A percentile compares a stretch with the other conserved stretches of the same genome.
Conservation (phyloP, 2,888 invertebrate species). For the Chrysolina americana region DNA sequence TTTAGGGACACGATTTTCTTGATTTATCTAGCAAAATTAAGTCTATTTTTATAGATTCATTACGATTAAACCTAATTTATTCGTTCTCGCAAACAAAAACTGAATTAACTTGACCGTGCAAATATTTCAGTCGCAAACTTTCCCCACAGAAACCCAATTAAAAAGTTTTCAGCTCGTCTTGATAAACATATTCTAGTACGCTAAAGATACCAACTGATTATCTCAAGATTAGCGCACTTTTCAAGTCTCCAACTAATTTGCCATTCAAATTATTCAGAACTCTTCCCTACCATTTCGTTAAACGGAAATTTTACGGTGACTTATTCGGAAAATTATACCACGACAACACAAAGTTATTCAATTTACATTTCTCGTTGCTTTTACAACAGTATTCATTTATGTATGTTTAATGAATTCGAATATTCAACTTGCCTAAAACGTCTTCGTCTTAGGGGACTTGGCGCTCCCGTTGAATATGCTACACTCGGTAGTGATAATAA, state of each 20-base stretch:
- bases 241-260: constrained; percentile 1
- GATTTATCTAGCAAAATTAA: too few relatives aligned
- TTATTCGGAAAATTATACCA: not conserved
- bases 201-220: constrained; percentile 1
- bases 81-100: not conserved
- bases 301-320: not conserved
- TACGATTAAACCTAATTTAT: not conserved
- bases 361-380: not conserved
- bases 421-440: too few relatives aligned
- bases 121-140: not conserved
- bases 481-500: too few relatives aligned
- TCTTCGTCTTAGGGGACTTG: too few relatives aligned
- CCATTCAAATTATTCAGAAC: not conserved
- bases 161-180: constrained; percentile 5
- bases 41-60: too few relatives aligned
- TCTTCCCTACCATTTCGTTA: not conserved
- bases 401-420: not conserved
- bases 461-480: too few relatives aligned
- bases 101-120: not conserved
- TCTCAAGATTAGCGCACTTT: constrained; percentile 1
- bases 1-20: too few relatives aligned
- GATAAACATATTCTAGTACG: constrained; percentile 4
- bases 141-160: not conserved
- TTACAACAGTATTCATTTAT: not conserved
- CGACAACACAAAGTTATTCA: not conserved